These are phyloP conservation scores for Psittacara wagleri DNA, from an alignment of 2,113 vertebrate species.

Conservation along the genomic window DNA sequence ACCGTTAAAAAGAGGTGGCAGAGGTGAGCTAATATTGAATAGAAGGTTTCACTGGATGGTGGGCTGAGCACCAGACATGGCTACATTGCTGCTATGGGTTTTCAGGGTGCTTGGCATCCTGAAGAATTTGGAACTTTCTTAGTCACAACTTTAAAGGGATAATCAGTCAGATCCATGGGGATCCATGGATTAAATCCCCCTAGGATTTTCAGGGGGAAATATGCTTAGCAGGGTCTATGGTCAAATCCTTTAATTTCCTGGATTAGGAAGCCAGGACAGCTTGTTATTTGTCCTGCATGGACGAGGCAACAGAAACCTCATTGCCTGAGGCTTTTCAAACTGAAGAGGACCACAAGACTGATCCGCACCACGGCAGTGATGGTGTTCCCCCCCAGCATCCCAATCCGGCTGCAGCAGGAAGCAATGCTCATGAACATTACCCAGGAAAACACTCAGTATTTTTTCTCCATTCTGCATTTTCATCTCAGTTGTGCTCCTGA, in stretches of 20 bases:
- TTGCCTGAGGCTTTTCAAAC: background rate
- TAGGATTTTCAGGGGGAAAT: slow-evolving; percentile 43
- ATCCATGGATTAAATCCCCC: slow-evolving; percentile 53
- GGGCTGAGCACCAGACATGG: rapidly evolving
- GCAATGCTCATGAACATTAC: background rate
- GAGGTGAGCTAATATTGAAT: background rate
- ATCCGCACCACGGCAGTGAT: background rate
- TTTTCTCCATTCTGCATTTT: background rate
- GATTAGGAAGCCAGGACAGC: slow-evolving; percentile 50
- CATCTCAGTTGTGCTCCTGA: background rate
- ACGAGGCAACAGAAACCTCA: background rate
- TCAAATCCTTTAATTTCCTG: slow-evolving; percentile 68
- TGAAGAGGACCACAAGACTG: rapidly evolving
- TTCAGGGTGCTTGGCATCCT: background rate
- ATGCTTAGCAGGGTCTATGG: slow-evolving; percentile 32
- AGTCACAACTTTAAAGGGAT: slow-evolving; percentile 41
- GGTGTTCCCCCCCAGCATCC: background rate
- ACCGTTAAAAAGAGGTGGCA: rapidly evolving
- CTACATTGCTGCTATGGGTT: background rate
- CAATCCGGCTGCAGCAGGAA: rapidly evolving
- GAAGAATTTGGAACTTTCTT: slow-evolving; percentile 3
- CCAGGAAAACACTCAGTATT: background rate
- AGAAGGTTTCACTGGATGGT: rapidly evolving
- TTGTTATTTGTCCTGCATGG: background rate
- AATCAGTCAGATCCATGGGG: slow-evolving; percentile 16